Percentiles rank a stretch among this genome's conserved stretches.
These are phyloP conservation scores for Todiramphus saurophagus DNA, from an alignment of 2,113 vertebrate species.

Conservation along the genomic window DNA sequence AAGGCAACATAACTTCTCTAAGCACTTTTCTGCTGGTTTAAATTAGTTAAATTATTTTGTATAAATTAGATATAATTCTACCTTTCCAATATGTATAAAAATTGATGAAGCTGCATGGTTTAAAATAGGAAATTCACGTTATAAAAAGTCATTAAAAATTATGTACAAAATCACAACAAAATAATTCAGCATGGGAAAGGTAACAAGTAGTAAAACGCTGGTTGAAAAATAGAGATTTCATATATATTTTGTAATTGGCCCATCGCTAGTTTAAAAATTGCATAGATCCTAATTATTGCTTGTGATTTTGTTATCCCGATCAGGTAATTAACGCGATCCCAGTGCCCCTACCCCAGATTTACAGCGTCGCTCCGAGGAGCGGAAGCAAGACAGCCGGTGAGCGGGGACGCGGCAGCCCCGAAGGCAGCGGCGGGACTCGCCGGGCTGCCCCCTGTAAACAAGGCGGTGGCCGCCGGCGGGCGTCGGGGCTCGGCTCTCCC, in stretches of 20 bases:
- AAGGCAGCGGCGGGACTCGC: conserved; percentile 76
- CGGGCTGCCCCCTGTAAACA: conserved; percentile 74
- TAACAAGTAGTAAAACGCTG: conserved; percentile 89
- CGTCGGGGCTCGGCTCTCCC: conserved; percentile 55
- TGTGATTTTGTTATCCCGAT: conserved; percentile 85
- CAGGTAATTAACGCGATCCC: conserved; percentile 80
- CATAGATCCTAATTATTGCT: conserved; percentile 99
- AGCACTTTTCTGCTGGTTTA: conserved; percentile 90
- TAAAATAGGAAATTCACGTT: conserved; percentile 90
- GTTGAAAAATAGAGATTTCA: conserved; percentile 93
- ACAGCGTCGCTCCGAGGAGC: conserved; percentile 59
- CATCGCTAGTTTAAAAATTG: conserved; percentile 91
- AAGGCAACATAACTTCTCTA: conserved; percentile 90
- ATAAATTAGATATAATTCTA: conserved; percentile 90
- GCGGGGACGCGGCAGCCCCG: conserved; percentile 72
- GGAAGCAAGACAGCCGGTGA: conserved; percentile 73
- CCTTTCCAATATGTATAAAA: conserved; percentile 87
- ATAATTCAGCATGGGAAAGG: conserved; percentile 90
- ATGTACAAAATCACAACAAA: conserved; percentile 96
- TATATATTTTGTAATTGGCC: conserved; percentile 90
- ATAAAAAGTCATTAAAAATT: conserved; percentile 93
- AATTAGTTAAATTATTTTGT: conserved; percentile 84
- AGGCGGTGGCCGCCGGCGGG: conserved; percentile 67
- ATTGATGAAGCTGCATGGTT: conserved; percentile 89
- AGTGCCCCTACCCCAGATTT: conserved; percentile 70